A percentile compares a stretch with the other conserved stretches of the same genome.
Evolutionary conservation across 2,888 invertebrate species (phyloP).

Genomic region (Tenthredo amoena): DNA sequence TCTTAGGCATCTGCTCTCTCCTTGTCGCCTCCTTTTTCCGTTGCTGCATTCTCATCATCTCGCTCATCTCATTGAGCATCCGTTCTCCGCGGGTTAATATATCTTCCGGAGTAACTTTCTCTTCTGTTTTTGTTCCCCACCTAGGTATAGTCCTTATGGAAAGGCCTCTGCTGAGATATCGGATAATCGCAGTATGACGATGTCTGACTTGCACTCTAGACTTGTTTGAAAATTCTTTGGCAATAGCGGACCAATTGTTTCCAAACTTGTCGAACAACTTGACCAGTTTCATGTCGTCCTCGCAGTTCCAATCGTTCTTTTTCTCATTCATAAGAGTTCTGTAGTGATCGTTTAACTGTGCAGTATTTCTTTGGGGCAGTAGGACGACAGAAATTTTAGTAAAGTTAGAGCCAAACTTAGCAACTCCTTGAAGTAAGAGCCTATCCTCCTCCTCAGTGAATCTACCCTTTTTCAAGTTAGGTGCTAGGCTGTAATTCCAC

Average conservation of each 20-base stretch:
- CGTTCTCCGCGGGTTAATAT: neutral
- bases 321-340: slow-evolving; percentile 78
- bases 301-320: slow-evolving; percentile 79
- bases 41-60: neutral
- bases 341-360: slow-evolving; percentile 83
- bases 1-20: slow-evolving; percentile 77
- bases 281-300: slow-evolving; percentile 83
- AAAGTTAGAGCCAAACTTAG: slow-evolving; percentile 83
- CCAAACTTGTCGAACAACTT: slow-evolving; percentile 79
- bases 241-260: slow-evolving; percentile 80
- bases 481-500: slow-evolving; percentile 78
- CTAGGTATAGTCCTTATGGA: slow-evolving; percentile 57
- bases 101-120: neutral
- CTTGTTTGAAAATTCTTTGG: slow-evolving; percentile 80
- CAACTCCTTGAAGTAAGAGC: slow-evolving; percentile 82
- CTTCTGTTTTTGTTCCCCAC: neutral
- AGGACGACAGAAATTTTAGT: slow-evolving; percentile 80
- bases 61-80: neutral
- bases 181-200: slow-evolving; percentile 79
- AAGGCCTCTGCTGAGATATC: slow-evolving; percentile 61
- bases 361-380: slow-evolving; percentile 82
- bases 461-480: slow-evolving; percentile 80
- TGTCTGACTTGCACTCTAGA: slow-evolving; percentile 82
- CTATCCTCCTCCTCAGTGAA: slow-evolving; percentile 86
- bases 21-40: slow-evolving; percentile 78